Evolutionary conservation across 2,113 vertebrate species (phyloP), one percentile per base, ranked within the genome.

Genomic region (Fregetta grallaria): DNA sequence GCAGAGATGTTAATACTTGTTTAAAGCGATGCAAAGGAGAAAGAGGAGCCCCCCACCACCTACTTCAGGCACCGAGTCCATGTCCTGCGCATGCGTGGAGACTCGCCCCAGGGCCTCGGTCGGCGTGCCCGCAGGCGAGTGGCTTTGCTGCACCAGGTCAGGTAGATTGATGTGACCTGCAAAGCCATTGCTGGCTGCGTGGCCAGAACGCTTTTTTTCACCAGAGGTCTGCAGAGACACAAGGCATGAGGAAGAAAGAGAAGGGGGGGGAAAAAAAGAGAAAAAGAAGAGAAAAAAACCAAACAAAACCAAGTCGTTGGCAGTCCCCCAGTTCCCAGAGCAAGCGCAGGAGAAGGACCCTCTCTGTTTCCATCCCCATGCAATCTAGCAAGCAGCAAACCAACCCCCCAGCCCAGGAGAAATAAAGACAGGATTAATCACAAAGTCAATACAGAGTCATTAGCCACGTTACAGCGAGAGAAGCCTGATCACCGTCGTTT

Each of bases 71-170:
- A 98, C 99, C 40, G 99, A 96, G 96, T 98, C 98, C 98, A 99
- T 98, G 83, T 99, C 99, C 96, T 99, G 99, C 11, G 98, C 95
- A 97, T 98, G 98, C 92, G 98, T 98, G 93, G 98, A 98, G 92
- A 97, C 96, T 94, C 98, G 98, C 92, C 98, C 95, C 97, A 98
- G 96, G 86, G 98, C 98, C 97, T 99, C 98, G 3, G 99, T 98
- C 11, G 99, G 99, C 27, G 99, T 99, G 95, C 98, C 98, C 26
- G 98, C 98, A 6, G 99, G 98, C 79, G 99, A 99, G 95, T 99
- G 97, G 97, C 99, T 99, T 98, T 99, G 99, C 98, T 99, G 99
- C 96, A 99, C 98, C 98, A 99, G 98, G 98, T 99, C 99, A 11
- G 99, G 99, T 66, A 99, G 99, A 97, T 99, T 99, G 98, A 98